phyloP scores from a whole-genome alignment of 2,113 vertebrate genomes.

The Psammodynastes pulverulentus region DNA sequence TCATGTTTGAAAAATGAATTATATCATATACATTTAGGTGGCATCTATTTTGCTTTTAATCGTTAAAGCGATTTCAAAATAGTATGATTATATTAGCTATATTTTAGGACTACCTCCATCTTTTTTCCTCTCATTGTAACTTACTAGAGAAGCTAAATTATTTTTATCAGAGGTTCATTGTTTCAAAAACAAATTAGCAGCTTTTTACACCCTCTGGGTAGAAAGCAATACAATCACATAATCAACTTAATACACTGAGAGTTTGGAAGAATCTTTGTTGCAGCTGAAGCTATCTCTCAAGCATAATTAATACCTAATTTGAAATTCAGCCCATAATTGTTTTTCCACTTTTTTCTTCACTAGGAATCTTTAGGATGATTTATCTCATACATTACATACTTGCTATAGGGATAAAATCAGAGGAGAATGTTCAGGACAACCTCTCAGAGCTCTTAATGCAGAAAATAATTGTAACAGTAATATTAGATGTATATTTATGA shows the following conservation, averaged over 20 bases:
- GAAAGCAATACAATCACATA: not conserved
- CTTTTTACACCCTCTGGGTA: not conserved
- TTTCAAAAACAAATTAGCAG: not conserved
- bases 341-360: not conserved
- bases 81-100: not conserved
- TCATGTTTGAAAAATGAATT: not conserved
- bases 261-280: not conserved
- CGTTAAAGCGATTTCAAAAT: not conserved
- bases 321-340: not conserved
- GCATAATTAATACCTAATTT: not conserved
- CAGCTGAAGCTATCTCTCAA: not conserved
- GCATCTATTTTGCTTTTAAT: not conserved
- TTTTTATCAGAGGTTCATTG: not conserved
- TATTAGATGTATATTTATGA: not conserved
- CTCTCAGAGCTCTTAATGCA: not conserved
- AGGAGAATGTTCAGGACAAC: not conserved
- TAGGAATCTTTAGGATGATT: not conserved
- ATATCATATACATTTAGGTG: not conserved
- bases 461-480: not conserved
- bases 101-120: not conserved
- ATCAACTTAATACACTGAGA: not conserved
- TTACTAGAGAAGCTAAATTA: not conserved
- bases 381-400: not conserved
- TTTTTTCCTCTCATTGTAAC: not conserved
- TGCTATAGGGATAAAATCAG: not conserved